These are phyloP conservation scores for Pelobates fuscus DNA, from an alignment of 2,113 vertebrate species.

Conservation along the genomic window DNA sequence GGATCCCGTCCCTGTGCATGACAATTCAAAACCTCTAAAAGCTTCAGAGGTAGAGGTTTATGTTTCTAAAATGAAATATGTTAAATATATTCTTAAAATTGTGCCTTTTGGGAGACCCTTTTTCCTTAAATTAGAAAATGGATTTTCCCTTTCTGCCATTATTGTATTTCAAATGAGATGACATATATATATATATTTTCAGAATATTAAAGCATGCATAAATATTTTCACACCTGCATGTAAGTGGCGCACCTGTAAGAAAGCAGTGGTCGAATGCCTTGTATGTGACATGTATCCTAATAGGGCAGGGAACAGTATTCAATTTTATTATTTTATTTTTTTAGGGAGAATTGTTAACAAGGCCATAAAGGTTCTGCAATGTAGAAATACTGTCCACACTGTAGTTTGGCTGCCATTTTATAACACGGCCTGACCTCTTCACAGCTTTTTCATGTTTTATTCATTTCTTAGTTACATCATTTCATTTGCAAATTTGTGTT, in stretches of 20 bases:
- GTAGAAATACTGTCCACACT: slow-evolving; percentile 47
- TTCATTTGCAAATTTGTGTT: slow-evolving; percentile 64
- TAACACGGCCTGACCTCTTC: background rate
- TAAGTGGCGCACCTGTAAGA: background rate
- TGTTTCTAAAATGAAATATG: slow-evolving; percentile 57
- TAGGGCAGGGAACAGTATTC: background rate
- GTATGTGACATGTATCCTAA: background rate
- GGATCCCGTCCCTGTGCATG: slow-evolving; percentile 64
- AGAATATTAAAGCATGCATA: background rate
- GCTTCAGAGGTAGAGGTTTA: slow-evolving; percentile 68
- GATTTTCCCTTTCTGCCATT: background rate
- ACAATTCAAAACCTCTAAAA: slow-evolving; percentile 72
- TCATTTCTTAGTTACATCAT: slow-evolving; percentile 68
- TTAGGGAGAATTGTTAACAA: background rate
- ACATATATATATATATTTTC: background rate
- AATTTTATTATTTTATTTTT: background rate
- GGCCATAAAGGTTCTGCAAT: slow-evolving; percentile 28
- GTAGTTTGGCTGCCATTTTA: slow-evolving; percentile 9
- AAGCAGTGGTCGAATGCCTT: slow-evolving; percentile 6
- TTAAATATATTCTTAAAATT: slow-evolving; percentile 47
- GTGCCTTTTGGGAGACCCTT: slow-evolving; percentile 70
- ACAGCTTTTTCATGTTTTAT: slow-evolving; percentile 68
- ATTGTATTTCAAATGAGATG: background rate
- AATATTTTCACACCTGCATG: background rate
- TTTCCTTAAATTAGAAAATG: slow-evolving; percentile 1